These are phyloP conservation scores for Tangara arthus DNA, from an alignment of 2,797 vertebrate genomes.

Conservation along the genomic window DNA sequence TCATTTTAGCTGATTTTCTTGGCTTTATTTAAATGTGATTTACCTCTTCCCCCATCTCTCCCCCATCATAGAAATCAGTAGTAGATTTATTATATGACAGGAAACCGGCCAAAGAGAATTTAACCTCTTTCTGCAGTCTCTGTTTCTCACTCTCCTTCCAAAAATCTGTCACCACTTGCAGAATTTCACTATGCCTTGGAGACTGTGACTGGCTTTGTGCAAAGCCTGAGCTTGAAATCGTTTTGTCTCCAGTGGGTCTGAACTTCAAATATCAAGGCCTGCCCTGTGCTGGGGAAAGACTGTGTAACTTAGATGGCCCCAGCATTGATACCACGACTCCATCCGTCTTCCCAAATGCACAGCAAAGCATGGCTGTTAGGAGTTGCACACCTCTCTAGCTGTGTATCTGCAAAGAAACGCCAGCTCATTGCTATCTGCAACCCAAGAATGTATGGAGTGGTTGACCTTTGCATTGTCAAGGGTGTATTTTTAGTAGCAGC, in stretches of 20 bases:
- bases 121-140: not conserved
- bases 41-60: not conserved
- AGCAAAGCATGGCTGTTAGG: not conserved
- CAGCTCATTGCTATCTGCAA: not conserved
- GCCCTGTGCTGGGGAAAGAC: not conserved
- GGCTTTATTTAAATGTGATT: not conserved
- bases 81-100: not conserved
- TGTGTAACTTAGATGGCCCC: not conserved
- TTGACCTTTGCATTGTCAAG: not conserved
- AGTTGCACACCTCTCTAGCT: not conserved
- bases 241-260: not conserved
- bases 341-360: not conserved
- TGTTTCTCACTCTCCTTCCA: not conserved
- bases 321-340: rapidly evolving
- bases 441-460: not conserved
- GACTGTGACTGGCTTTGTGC: not conserved
- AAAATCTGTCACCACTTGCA: not conserved
- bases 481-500: not conserved
- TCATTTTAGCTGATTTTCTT: not conserved
- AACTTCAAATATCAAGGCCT: not conserved
- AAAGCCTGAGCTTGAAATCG: not conserved
- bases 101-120: not conserved
- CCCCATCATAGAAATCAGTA: not conserved
- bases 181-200: not conserved
- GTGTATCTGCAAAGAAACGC: not conserved